Conservation (phyloP, 23 tunicate genomes). For the Halocynthia aurantium region DNA sequence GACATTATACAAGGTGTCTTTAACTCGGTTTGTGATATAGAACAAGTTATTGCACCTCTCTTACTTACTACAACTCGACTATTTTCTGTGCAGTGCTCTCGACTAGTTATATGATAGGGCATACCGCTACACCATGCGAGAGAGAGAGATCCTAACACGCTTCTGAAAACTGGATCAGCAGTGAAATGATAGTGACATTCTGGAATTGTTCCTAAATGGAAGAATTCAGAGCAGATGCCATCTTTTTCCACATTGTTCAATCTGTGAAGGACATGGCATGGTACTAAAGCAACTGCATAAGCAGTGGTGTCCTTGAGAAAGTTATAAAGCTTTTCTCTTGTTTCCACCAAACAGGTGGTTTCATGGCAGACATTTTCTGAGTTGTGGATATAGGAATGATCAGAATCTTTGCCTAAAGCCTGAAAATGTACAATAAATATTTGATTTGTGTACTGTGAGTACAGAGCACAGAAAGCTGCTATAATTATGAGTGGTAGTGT, state of each 20-base stretch:
- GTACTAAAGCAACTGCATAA: slow-evolving; percentile 36
- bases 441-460: too few relatives aligned
- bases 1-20: slow-evolving; percentile 39
- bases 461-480: too few relatives aligned
- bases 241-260: slow-evolving; percentile 2
- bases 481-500: too few relatives aligned
- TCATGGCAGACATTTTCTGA: slow-evolving; percentile 54
- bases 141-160: slow-evolving; percentile 17
- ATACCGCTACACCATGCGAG: slow-evolving; percentile 38
- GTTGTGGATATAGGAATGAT: slow-evolving; percentile 41
- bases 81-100: neutral
- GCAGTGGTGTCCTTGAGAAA: slow-evolving; percentile 29
- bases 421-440: neutral
- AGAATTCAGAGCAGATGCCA: slow-evolving; percentile 28
- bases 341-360: slow-evolving; percentile 24
- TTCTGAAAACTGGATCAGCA: slow-evolving; percentile 15
- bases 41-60: slow-evolving; percentile 13
- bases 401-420: slow-evolving; percentile 49
- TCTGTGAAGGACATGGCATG: neutral
- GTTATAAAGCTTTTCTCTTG: slow-evolving; percentile 40
- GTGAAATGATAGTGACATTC: slow-evolving; percentile 49
- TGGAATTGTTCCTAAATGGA: slow-evolving; percentile 68
- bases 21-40: neutral
- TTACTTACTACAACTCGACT: neutral
- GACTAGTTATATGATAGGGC: slow-evolving; percentile 30